Base-by-base conservation (phyloP, 1,140 invertebrate species). In the Drosophila ficusphila region DNA sequence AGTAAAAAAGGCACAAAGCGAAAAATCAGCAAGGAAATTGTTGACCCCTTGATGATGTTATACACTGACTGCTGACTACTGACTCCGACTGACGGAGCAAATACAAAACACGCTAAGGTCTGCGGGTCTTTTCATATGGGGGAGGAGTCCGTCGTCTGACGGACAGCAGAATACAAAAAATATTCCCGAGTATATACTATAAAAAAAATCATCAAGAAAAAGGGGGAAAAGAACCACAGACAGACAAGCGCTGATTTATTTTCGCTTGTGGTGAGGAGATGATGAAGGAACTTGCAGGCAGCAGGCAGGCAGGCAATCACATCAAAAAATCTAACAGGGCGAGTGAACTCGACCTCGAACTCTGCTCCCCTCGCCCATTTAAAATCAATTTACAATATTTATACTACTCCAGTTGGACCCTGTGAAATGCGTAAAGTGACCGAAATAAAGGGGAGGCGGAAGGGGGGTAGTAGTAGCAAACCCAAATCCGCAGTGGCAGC, bases 171-270 rank as follows among this genome's bases (percentile, higher is more conserved):
- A 60, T 60, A 54, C 19, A 56, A 76, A 60, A 46, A 33, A 41
- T 8, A 41, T 8, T 29, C 8, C n/a, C n/a, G 1, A 18, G 54
- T 6, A 38, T 12, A 23, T 9, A 6, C 23, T 21, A 49, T 12
- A 64, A 29, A 68, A 72, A 39, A 54, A 54, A 42, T 2, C 5
- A 9, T n/a, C n/a, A n/a, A n/a, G n/a, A 21, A 41, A 39, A 9
- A 27, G 18, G 54, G 36, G 0, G 18, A 67, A 53, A 33, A 18
- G 14, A 14, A 36, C 7, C 33, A n/a, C 16, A 76, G 78, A 57
- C 69, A 79, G 81, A 86, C 81, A 86, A 86, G 81, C 81, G 76
- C 76, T 86, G 81, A 86, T 86, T 86, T 86, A 86, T 86, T 77
- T 86, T 52, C 39, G 81, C 81, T 76, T 77, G 79, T 75, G 76